These are phyloP conservation scores for Limonius californicus DNA, from an alignment of 1,140 invertebrate genomes.

Conservation along the genomic window DNA sequence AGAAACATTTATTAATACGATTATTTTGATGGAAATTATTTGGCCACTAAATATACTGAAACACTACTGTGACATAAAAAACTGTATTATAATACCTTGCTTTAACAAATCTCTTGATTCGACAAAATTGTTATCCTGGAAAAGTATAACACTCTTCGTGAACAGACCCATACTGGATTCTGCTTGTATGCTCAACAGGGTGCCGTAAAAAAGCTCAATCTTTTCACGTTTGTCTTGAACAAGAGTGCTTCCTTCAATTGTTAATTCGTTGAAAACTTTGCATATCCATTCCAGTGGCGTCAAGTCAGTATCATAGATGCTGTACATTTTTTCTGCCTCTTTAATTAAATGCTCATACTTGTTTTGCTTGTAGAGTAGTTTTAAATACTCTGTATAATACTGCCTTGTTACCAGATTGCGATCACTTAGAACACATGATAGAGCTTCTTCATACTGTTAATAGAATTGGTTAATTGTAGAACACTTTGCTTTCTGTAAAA, in stretches of 20 bases:
- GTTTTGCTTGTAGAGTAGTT: conserved; percentile 51
- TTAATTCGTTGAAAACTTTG: conserved; percentile 53
- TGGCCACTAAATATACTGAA: too few relatives aligned
- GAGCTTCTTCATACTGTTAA: conserved; percentile 30
- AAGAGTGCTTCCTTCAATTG: conserved; percentile 43
- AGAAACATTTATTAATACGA: too few relatives aligned
- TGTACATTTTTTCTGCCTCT: conserved; percentile 52
- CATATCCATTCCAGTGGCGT: conserved; percentile 61
- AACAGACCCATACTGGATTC: conserved; percentile 57
- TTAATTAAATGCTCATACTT: conserved; percentile 49
- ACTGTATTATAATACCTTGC: conserved; percentile 29
- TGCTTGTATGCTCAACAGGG: conserved; percentile 50
- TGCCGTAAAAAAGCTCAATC: conserved; percentile 51
- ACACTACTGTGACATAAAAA: not conserved
- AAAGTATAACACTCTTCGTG: conserved; percentile 57
- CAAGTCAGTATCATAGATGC: conserved; percentile 49
- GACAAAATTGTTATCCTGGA: conserved; percentile 51
- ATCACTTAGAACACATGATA: conserved; percentile 23
- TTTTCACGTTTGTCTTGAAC: conserved; percentile 44
- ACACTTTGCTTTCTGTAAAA: too few relatives aligned
- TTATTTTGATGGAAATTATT: too few relatives aligned
- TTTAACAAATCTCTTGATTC: conserved; percentile 53
- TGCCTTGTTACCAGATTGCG: conserved; percentile 30
- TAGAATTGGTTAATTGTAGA: too few relatives aligned
- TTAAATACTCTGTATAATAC: conserved; percentile 56